These are phyloP conservation scores for Myripristis murdjan DNA, from an alignment of 2,797 vertebrate genomes.

Conservation along the genomic window DNA sequence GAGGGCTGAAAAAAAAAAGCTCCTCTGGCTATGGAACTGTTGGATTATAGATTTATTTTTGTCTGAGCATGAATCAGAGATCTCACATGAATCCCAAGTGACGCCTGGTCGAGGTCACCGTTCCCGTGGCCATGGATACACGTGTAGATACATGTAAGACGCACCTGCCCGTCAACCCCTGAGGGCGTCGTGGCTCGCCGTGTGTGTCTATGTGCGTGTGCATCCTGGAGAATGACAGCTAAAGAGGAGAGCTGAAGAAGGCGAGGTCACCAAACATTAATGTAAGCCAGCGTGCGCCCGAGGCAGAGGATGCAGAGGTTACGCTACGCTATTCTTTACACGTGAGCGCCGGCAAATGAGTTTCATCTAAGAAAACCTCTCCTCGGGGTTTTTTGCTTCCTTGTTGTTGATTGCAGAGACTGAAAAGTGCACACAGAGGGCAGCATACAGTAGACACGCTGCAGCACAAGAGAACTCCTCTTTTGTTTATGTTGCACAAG, in stretches of 20 bases:
- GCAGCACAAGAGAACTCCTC: constrained; percentile 23
- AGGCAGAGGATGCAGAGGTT: constrained; percentile 24
- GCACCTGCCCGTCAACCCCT: not conserved
- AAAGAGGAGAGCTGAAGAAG: not conserved
- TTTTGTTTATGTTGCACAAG: constrained; percentile 42
- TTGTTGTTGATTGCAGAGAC: constrained; percentile 11
- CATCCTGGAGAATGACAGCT: constrained; percentile 5
- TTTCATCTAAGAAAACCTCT: constrained; percentile 22
- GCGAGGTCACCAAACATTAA: constrained; percentile 6
- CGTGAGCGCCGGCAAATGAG: not conserved
- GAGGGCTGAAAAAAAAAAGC: constrained; percentile 8
- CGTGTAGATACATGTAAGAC: not conserved
- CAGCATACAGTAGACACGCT: constrained; percentile 5
- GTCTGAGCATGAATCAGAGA: not conserved
- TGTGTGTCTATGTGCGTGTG: not conserved
- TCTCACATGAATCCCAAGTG: constrained; percentile 24
- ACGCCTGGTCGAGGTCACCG: constrained; percentile 32
- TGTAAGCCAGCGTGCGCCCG: constrained; percentile 18
- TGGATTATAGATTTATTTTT: constrained; percentile 2
- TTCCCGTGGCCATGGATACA: constrained; percentile 5
- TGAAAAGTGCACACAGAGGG: constrained; percentile 1
- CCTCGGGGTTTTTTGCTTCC: constrained; percentile 2
- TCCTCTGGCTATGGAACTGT: not conserved
- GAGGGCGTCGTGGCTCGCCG: not conserved
- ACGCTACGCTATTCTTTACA: not conserved